Conservation (phyloP, 2,888 invertebrate genomes). For the Cacoxenus indagator region DNA sequence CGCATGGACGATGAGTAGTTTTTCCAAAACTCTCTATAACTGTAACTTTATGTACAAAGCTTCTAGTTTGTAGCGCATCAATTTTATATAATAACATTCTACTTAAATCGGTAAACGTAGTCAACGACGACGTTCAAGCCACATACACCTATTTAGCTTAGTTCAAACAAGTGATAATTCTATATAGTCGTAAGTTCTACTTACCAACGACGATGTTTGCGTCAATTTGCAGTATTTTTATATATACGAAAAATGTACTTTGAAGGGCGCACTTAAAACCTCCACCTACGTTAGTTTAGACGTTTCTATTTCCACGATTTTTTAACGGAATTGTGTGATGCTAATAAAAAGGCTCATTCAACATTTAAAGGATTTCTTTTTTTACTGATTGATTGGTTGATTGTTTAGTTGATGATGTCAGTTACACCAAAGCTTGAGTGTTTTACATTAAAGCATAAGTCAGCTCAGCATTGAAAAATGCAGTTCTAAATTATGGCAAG, state of each 20-base stretch:
- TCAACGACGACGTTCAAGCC: background rate
- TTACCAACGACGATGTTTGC: constrained; percentile 1
- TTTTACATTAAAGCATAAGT: too few species aligned
- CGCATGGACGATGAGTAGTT: constrained; percentile 66
- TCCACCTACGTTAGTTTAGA: too few species aligned
- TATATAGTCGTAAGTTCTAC: constrained; percentile 43
- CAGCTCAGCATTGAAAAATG: too few species aligned
- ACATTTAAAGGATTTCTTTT: too few species aligned
- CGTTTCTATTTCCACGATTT: too few species aligned
- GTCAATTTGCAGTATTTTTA: constrained; percentile 36
- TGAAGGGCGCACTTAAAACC: too few species aligned
- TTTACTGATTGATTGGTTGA: too few species aligned
- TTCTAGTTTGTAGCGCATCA: constrained; percentile 28
- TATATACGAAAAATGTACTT: constrained; percentile 16
- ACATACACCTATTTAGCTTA: constrained; percentile 34
- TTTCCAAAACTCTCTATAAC: constrained; percentile 23
- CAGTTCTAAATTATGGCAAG: too few species aligned
- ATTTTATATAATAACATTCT: background rate
- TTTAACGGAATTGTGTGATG: too few species aligned
- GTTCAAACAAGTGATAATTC: constrained; percentile 50
- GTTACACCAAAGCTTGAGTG: too few species aligned
- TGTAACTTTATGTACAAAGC: constrained; percentile 56
- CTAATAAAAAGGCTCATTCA: too few species aligned
- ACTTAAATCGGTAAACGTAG: background rate
- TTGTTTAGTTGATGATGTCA: too few species aligned